Evolutionary conservation across 2,888 invertebrate species (phyloP), one percentile per base, ranked within the genome.

Genomic region (Sisyra terminalis): DNA sequence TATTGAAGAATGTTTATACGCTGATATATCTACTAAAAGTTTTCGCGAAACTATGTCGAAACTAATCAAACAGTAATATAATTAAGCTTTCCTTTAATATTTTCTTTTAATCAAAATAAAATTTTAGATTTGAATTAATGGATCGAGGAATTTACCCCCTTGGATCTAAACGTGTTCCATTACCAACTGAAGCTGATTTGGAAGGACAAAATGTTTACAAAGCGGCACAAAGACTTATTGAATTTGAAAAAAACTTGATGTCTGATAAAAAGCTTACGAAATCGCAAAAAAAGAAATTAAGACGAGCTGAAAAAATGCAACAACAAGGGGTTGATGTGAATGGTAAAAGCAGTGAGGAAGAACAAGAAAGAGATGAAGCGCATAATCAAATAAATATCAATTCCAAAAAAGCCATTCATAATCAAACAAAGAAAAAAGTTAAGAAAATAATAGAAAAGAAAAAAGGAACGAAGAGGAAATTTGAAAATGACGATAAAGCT

Each of bases 91-190:
- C 7, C 24, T 24, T 24, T 24, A 24, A 24, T 24, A 24, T 5
- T 7, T 24, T 5, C 24, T 39, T 35, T 31, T 17, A 15, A 35
- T n/a, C n/a, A 14, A 10, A 29, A 45, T 36, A 6, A 17, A 16
- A 16, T 52, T 50, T 8, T 48, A 80, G 79, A 37, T 79, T 77
- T 55, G 66, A 66, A 47, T 62, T 67, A 51, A 57, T 80, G 10
- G 60, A 73, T 0, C 55, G 62, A 6, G 77, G 78, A 6, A 60
- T 66, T 43, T 85, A 81, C 59, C 86, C 86, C 0, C 58, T 84
- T 9, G 76, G 73, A 2, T 62, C 77, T 2, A 70, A 71, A 47
- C 61, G 64, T 45, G 57, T 76, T 44, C 59, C 61, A 2, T 53
- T 63, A 15, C 58, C 60, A 2, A 59, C 60, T 3, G 46, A 52